Evolutionary conservation across 2,797 vertebrate species (phyloP).

Genomic region (Myripristis jacobus): DNA sequence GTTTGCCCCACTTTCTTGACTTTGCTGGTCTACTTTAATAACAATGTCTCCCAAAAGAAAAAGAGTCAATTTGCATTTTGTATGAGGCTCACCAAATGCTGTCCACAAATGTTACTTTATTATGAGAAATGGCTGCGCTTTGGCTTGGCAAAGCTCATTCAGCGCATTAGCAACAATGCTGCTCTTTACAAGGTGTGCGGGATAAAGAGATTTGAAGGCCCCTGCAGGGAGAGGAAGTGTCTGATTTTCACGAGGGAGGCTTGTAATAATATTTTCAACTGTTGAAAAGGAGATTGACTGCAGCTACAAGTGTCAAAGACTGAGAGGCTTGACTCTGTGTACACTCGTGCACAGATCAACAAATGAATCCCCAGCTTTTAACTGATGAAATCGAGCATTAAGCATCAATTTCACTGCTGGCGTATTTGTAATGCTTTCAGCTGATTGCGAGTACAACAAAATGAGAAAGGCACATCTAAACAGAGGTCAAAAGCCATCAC

Average conservation of each 20-base stretch:
- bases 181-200: conserved; percentile 41
- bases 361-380: conserved; percentile 4
- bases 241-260: conserved; percentile 1
- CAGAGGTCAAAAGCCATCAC: not conserved
- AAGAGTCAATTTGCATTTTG: conserved; percentile 50
- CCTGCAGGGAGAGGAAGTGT: conserved; percentile 17
- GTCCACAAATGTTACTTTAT: conserved; percentile 37
- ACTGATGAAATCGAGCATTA: not conserved
- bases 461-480: not conserved
- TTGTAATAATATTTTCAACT: conserved; percentile 5
- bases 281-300: conserved; percentile 11
- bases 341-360: conserved; percentile 2
- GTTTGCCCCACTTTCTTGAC: conserved; percentile 20
- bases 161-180: conserved; percentile 20
- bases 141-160: conserved; percentile 31
- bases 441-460: not conserved
- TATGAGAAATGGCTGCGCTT: conserved; percentile 23
- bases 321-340: not conserved
- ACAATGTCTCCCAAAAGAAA: not conserved
- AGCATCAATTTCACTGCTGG: not conserved
- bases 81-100: conserved; percentile 14
- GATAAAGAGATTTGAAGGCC: conserved; percentile 20
- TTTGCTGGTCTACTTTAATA: conserved; percentile 17
- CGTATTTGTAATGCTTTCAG: not conserved
- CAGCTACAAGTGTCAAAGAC: conserved; percentile 6